These are phyloP conservation scores for Hedychridium roseum DNA, from an alignment of 2,888 invertebrate species.

Conservation along the genomic window DNA sequence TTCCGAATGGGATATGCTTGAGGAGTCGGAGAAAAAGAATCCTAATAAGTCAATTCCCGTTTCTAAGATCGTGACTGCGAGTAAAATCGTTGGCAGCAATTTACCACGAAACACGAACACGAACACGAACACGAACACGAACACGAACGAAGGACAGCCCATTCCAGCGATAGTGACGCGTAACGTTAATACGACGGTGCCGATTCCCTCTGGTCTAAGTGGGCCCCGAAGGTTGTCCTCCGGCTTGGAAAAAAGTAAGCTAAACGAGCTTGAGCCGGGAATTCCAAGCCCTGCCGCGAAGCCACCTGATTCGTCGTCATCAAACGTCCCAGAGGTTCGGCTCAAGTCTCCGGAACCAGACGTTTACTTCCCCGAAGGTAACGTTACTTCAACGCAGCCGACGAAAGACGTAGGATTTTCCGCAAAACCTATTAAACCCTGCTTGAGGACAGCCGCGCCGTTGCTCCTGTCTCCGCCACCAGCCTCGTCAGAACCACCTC, in stretches of 20 bases:
- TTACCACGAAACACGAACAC: constrained; percentile 27
- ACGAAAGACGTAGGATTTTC: constrained; percentile 29
- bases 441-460: constrained; percentile 23
- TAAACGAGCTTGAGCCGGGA: constrained; percentile 11
- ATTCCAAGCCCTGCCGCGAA: constrained; percentile 19
- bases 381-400: constrained; percentile 31
- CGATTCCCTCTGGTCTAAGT: constrained; percentile 46
- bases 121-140: background rate
- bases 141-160: too few relatives aligned
- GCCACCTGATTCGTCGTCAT: too few relatives aligned
- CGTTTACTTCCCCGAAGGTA: constrained; percentile 24
- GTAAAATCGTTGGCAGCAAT: constrained; percentile 31
- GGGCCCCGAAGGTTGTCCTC: constrained; percentile 42
- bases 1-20: constrained; percentile 43
- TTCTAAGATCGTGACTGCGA: constrained; percentile 26
- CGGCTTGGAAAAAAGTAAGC: constrained; percentile 39
- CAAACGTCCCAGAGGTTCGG: constrained; percentile 31
- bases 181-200: constrained; percentile 45
- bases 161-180: too few relatives aligned
- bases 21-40: constrained; percentile 32
- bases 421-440: constrained; percentile 1
- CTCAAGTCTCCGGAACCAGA: constrained; percentile 46
- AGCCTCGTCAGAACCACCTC: constrained; percentile 50
- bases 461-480: constrained; percentile 48
- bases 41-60: too few relatives aligned